Evolutionary conservation across 2,888 invertebrate species (phyloP), one percentile per base, ranked within the genome.

Genomic region (Drosophila prostipennis): DNA sequence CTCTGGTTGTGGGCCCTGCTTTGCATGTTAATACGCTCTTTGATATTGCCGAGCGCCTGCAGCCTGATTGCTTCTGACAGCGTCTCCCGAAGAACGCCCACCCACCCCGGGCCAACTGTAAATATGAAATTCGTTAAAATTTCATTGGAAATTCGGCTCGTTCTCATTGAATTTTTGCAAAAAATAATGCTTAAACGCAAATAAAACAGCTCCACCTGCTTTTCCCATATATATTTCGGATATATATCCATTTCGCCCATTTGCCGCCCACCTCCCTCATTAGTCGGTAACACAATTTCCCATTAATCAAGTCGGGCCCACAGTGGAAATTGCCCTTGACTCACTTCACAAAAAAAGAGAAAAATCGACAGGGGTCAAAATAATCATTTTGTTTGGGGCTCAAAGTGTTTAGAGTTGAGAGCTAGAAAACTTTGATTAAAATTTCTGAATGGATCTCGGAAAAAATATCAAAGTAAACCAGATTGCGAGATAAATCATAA

Each of bases 21-120:
- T 85, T 87, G 87, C 87, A 87, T 87, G 81, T 87, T 87, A 87
- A 83, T 83, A 81, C 85, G 84, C 81, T 84, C 85, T 84, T 83
- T 87, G 83, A 83, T 87, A 87, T 87, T 79, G 77, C 77, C 69
- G 68, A 83, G 84, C 80, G 84, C 82, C 81, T 86, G 82, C 87
- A 82, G 82, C 82, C 81, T 82, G 82, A 82, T 82, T 82, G 87
- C 87, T 76, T 83, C 76, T 83, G 87, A 86, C 85, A 84, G 72
- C 52, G 39, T 36, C 39, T 39, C 40, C 42, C 51, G 7, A n/a
- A 14, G 14, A 37, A 34, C 4, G 8, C 29, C 37, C 16, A 14
- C 19, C 48, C 13, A 39, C 40, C 14, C 40, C 16, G 8, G 79
- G 74, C 77, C 59, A 69, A 70, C 64, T 76, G 71, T 77, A 77